Conservation (phyloP, 2,113 vertebrate species). For the Corydoras sp. region DNA sequence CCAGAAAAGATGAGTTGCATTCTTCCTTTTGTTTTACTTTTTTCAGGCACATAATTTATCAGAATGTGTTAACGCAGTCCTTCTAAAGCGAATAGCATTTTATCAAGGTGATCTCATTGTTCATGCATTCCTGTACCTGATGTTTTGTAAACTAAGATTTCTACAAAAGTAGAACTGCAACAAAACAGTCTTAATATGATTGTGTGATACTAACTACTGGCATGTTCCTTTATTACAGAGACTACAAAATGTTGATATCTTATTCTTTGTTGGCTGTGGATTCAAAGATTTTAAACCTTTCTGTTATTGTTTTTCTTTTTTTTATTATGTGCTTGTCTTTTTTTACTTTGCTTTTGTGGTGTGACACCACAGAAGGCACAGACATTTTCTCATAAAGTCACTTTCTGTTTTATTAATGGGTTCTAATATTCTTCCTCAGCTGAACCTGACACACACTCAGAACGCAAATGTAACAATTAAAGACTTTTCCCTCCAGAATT, state of each 20-base stretch:
- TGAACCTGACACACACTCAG: constrained; percentile 36
- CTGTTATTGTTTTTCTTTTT: not conserved
- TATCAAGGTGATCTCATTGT: constrained; percentile 5
- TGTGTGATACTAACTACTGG: too few species aligned
- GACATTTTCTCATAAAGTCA: constrained; percentile 64
- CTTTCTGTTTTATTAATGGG: constrained; percentile 52
- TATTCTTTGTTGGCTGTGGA: constrained; percentile 4
- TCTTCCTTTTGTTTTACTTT: constrained; percentile 10
- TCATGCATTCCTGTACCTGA: not conserved
- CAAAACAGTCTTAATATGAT: not conserved
- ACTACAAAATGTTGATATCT: not conserved
- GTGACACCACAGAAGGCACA: constrained; percentile 29
- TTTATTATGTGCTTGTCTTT: not conserved
- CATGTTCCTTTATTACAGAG: constrained; percentile 13
- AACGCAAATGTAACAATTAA: constrained; percentile 38
- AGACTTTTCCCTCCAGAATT: constrained; percentile 11
- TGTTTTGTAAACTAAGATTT: constrained; percentile 3
- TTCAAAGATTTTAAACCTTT: constrained; percentile 10
- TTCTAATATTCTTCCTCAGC: constrained; percentile 37
- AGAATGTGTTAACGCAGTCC: not conserved
- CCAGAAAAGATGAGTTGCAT: constrained; percentile 27
- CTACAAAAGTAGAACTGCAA: not conserved
- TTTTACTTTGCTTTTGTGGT: constrained; percentile 17
- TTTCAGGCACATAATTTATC: constrained; percentile 7
- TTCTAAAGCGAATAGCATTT: constrained; percentile 2